Evolutionary conservation across 2,113 vertebrate genomes (phyloP), one percentile per base, ranked within the genome.

Genomic region (Plecotus auritus): DNA sequence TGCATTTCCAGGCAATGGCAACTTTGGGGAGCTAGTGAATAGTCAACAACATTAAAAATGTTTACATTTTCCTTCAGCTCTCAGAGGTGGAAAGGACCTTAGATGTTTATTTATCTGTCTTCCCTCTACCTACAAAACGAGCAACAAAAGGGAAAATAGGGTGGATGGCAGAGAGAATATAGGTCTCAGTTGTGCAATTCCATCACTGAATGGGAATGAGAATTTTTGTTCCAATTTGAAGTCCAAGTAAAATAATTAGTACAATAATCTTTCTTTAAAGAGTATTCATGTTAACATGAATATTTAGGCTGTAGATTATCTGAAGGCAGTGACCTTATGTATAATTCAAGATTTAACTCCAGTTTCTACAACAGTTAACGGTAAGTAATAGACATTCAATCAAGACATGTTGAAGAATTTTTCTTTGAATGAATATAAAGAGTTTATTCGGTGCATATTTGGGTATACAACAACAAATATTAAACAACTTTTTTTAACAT

Each of bases 401-500:
- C 88, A 96, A 95, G 40, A 74, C 32, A 90, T 17, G 0, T 7
- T 78, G 32, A 77, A 51, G 20, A 12, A 40, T 74, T 92, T 70
- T 96, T 96, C 92, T 96, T 97, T 97, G 95, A 97, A 97, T 97
- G 97, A 97, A 97, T 97, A 97, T 96, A 99, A 99, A 99, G 98
- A 98, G 99, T 99, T 99, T 99, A 99, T 99, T 99, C 98, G 99
- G 99, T 99, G 99, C 99, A 99, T 99, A 99, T 98, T 99, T 98
- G 99, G 99, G 99, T 99, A 99, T 99, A 99, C 99, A 99, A 99
- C 99, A 99, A 99, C 99, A 99, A 99, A 99, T 99, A 99, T 99
- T 99, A 99, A 99, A 99, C 99, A 99, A 99, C 98, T 99, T 98
- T 98, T 99, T 94, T 67, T 3, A 9, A 86, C n/a, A 28, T 95